Conservation (phyloP, 2,113 vertebrate species). For the Callipepla californica region DNA sequence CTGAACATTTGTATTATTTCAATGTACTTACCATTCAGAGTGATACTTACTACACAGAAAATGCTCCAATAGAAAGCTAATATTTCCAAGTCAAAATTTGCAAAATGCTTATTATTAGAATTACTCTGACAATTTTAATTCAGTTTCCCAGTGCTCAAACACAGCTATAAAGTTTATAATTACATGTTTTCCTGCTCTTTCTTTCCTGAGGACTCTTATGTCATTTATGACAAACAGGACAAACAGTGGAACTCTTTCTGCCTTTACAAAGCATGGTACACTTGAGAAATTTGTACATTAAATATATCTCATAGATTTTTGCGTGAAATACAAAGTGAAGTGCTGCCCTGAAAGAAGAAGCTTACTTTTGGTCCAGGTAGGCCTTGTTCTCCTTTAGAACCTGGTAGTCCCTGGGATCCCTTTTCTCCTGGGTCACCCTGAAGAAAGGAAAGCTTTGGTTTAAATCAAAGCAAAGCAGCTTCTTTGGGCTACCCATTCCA, state of each 20-base stretch:
- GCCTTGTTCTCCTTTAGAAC: constrained; percentile 61
- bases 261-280: neutral
- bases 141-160: neutral
- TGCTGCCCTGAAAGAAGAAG: neutral
- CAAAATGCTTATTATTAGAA: neutral
- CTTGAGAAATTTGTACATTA: neutral
- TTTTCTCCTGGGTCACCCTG: constrained; percentile 77
- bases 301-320: neutral
- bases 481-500: no score
- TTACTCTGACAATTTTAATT: neutral
- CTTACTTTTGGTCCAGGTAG: constrained; percentile 74
- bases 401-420: constrained; percentile 68
- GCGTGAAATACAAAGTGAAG: neutral
- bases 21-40: neutral
- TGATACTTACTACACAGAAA: neutral
- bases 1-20: neutral
- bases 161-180: neutral
- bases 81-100: neutral
- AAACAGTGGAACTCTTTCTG: neutral
- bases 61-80: neutral
- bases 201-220: neutral
- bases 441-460: neutral
- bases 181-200: neutral
- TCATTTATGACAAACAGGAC: neutral
- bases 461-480: neutral